Conservation (phyloP, 2,797 vertebrate species). For the Cyprinella venusta region DNA sequence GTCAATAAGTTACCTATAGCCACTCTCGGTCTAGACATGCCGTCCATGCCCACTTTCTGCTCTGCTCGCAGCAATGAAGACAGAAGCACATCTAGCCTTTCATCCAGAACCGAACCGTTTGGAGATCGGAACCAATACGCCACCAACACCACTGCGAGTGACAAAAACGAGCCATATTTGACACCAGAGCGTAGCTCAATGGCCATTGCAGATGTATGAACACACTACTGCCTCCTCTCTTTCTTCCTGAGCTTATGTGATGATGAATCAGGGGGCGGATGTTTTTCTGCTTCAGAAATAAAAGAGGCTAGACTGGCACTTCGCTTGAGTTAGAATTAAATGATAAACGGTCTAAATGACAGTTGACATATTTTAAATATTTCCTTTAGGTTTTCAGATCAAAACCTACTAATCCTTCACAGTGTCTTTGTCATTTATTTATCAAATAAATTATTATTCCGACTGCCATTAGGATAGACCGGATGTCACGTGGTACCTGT, state of each 20-base stretch:
- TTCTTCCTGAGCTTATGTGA: not conserved
- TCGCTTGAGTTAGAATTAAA: not conserved
- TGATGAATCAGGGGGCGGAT: conserved; percentile 17
- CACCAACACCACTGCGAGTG: conserved; percentile 73
- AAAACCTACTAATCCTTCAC: not conserved
- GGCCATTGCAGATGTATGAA: conserved; percentile 47
- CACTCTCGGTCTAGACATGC: conserved; percentile 75
- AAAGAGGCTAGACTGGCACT: not conserved
- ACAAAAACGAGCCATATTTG: conserved; percentile 76
- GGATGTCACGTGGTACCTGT: not conserved
- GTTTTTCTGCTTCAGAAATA: not conserved
- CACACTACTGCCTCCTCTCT: not conserved
- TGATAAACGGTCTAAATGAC: not conserved
- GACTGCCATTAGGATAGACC: not conserved
- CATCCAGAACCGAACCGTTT: conserved; percentile 68
- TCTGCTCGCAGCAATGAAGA: conserved; percentile 83
- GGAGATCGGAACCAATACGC: conserved; percentile 79
- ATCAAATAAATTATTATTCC: not conserved
- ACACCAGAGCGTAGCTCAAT: conserved; percentile 71
- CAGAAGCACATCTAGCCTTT: conserved; percentile 78
- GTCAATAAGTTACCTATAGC: conserved; percentile 74
- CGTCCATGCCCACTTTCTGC: conserved; percentile 74
- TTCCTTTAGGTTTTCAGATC: not conserved
- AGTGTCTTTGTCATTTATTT: not conserved
- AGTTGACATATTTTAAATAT: not conserved